Conservation (phyloP, 2,113 vertebrate species). For the Callipepla squamata region DNA sequence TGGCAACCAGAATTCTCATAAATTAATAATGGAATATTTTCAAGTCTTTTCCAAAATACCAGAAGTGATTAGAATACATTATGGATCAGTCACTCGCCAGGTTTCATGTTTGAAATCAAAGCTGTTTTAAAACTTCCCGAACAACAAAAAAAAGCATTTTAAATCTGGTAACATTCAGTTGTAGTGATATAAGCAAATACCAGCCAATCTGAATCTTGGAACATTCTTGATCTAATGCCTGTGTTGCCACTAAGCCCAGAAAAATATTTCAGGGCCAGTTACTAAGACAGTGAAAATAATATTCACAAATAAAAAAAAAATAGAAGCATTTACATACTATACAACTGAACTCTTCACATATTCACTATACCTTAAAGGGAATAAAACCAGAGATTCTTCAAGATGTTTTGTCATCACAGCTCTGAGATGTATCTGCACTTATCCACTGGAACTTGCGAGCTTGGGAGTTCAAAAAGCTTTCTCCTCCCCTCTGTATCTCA, state of each 20-base stretch:
- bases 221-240: constrained; percentile 67
- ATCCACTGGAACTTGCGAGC: not conserved
- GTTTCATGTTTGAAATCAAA: constrained; percentile 80
- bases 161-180: constrained; percentile 73
- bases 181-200: constrained; percentile 73
- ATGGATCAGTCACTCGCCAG: constrained; percentile 73
- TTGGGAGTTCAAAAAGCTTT: not conserved
- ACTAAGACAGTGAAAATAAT: constrained; percentile 63
- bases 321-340: constrained; percentile 38
- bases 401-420: constrained; percentile 27
- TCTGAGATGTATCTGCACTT: constrained; percentile 31
- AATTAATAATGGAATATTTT: constrained; percentile 69
- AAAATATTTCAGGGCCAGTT: constrained; percentile 52
- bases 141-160: constrained; percentile 77
- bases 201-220: constrained; percentile 73
- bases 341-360: not conserved
- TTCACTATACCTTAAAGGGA: not conserved
- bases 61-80: constrained; percentile 80
- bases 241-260: constrained; percentile 36
- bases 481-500: not conserved
- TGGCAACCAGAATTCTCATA: constrained; percentile 59
- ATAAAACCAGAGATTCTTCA: constrained; percentile 45
- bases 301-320: constrained; percentile 45
- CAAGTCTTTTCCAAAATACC: constrained; percentile 74
- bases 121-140: constrained; percentile 78